Evolutionary conservation across 2,113 vertebrate genomes (phyloP).

Genomic region (Erpornis zantholeuca): DNA sequence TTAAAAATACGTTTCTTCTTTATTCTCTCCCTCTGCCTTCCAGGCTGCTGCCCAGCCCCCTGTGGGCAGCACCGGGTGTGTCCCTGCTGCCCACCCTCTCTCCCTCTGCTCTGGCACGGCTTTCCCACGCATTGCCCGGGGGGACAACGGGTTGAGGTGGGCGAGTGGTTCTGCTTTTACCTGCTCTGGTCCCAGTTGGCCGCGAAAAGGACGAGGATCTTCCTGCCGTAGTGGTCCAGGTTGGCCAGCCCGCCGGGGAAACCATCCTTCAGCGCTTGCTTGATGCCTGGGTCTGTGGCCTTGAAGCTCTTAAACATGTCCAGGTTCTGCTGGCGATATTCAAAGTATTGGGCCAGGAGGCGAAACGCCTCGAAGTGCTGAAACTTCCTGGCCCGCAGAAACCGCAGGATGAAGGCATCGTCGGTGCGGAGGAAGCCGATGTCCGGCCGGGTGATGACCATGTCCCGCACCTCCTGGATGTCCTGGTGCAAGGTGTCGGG

Average conservation of each 20-base stretch:
- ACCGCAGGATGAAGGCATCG: conserved; percentile 95
- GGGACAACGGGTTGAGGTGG: not conserved
- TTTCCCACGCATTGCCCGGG: not conserved
- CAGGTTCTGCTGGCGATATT: conserved; percentile 97
- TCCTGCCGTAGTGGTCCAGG: conserved; percentile 94
- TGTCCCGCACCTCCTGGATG: conserved; percentile 98
- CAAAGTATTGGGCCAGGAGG: conserved; percentile 96
- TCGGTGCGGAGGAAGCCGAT: conserved; percentile 98
- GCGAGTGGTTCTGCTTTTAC: conserved; percentile 65
- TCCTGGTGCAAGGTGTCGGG: conserved; percentile 96
- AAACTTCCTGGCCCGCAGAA: conserved; percentile 95
- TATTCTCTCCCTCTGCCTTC: not conserved
- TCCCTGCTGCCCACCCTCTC: not conserved
- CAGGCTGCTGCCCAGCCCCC: not conserved
- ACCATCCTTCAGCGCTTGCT: conserved; percentile 96
- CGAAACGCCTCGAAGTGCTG: conserved; percentile 98
- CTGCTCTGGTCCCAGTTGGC: conserved; percentile 99
- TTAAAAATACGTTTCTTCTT: not conserved
- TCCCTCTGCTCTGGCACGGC: not conserved
- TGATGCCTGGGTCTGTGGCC: conserved; percentile 96
- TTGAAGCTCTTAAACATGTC: conserved; percentile 99
- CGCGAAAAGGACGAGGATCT: conserved; percentile 94
- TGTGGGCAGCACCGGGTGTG: not conserved
- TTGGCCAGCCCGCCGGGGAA: conserved; percentile 96
- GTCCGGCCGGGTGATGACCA: conserved; percentile 98